These are phyloP conservation scores for Halcyon senegalensis DNA, from an alignment of 2,113 vertebrate species.

Conservation along the genomic window DNA sequence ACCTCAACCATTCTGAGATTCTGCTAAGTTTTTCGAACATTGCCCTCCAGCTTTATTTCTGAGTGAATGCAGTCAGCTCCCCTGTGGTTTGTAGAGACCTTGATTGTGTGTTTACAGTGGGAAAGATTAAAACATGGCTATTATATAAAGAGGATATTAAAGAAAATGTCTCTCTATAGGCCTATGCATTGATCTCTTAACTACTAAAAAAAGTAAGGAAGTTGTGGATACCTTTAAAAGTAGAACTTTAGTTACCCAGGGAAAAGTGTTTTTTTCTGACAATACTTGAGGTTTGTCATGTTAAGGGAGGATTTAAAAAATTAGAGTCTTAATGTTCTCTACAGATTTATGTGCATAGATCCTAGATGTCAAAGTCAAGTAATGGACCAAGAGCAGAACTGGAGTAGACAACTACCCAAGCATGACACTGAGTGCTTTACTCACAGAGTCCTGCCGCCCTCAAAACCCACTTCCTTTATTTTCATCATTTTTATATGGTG, in stretches of 20 bases:
- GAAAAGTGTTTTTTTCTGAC: not conserved
- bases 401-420: not conserved
- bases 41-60: not conserved
- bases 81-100: not conserved
- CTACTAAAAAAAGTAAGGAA: not conserved
- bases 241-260: not conserved
- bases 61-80: not conserved
- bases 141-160: not conserved
- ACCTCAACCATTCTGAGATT: not conserved
- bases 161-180: not conserved
- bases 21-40: not conserved
- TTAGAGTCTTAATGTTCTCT: not conserved
- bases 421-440: not conserved
- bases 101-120: not conserved
- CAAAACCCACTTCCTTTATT: not conserved
- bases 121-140: not conserved
- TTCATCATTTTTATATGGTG: not conserved
- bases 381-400: not conserved
- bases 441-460: not conserved
- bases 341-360: not conserved
- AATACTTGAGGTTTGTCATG: not conserved
- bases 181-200: not conserved
- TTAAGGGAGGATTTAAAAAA: not conserved
- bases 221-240: not conserved
- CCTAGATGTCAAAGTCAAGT: not conserved